phyloP scores from a whole-genome alignment of 2,797 vertebrate genomes.

The Enteromius fasciolatus region DNA sequence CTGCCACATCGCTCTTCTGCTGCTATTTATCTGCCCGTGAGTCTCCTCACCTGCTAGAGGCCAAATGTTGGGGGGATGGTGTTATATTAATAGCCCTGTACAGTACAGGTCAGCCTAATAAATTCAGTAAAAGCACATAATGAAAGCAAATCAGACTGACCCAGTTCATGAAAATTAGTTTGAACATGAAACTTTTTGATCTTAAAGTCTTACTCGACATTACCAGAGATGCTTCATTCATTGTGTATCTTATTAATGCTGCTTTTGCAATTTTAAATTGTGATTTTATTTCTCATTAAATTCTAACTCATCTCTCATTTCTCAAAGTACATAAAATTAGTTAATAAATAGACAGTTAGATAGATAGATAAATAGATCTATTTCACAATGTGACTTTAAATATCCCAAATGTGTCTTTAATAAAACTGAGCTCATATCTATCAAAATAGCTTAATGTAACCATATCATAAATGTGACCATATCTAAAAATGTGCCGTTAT shows the following conservation, averaged over 20 bases:
- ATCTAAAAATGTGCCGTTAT: not conserved
- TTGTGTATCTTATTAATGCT: not conserved
- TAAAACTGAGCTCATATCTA: not conserved
- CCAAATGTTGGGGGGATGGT: not conserved
- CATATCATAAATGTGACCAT: not conserved
- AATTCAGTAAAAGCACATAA: constrained; percentile 3
- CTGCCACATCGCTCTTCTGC: constrained; percentile 27
- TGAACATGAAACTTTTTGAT: not conserved
- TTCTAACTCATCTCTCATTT: no score
- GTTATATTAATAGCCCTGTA: constrained; percentile 24
- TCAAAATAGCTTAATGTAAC: not conserved
- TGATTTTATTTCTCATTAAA: no score
- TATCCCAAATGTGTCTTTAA: not conserved
- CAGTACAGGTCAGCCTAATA: not conserved
- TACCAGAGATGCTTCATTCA: not conserved
- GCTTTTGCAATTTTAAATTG: not conserved
- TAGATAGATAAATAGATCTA: not conserved
- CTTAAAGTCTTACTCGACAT: not conserved
- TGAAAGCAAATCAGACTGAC: not conserved
- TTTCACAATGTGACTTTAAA: not conserved
- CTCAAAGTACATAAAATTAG: not conserved
- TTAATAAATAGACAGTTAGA: not conserved
- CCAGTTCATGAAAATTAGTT: not conserved
- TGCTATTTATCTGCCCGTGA: constrained; percentile 5
- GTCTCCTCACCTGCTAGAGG: constrained; percentile 23